These are phyloP conservation scores for Thera obeliscata DNA, from an alignment of 2,888 invertebrate species.

Conservation along the genomic window DNA sequence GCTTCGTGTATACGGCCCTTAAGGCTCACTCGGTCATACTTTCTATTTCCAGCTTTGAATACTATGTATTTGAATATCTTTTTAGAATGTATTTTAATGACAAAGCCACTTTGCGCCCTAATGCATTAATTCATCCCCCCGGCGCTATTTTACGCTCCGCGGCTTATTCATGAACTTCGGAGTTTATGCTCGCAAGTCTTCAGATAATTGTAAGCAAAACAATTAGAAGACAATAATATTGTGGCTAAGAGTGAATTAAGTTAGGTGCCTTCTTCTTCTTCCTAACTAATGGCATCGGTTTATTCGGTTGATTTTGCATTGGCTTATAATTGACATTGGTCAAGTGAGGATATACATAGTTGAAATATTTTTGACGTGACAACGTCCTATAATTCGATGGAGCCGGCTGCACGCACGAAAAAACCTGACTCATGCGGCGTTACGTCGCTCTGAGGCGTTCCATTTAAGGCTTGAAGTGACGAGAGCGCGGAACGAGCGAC, in stretches of 20 bases:
- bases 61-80: slow-evolving; percentile 21
- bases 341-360: too few relatives aligned
- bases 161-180: slow-evolving; percentile 26
- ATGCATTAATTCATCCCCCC: slow-evolving; percentile 26
- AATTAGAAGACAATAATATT: slow-evolving; percentile 8
- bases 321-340: too few relatives aligned
- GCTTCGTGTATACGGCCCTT: not conserved
- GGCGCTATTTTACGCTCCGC: slow-evolving; percentile 21
- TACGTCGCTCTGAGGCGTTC: too few relatives aligned
- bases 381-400: too few relatives aligned
- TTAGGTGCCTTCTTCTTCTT: not conserved
- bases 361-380: too few relatives aligned
- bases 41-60: slow-evolving; percentile 16
- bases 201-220: slow-evolving; percentile 16
- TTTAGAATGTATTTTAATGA: slow-evolving; percentile 19
- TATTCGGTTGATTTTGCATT: too few relatives aligned
- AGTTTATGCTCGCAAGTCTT: slow-evolving; percentile 20
- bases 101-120: slow-evolving; percentile 19
- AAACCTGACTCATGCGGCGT: too few relatives aligned
- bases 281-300: too few relatives aligned
- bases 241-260: slow-evolving; percentile 1
- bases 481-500: too few relatives aligned
- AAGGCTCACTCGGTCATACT: not conserved
- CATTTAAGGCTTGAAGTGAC: too few relatives aligned
- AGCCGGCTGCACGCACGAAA: too few relatives aligned